phyloP scores from a whole-genome alignment of 2,797 vertebrate genomes.

The Cichlasoma orientale region DNA sequence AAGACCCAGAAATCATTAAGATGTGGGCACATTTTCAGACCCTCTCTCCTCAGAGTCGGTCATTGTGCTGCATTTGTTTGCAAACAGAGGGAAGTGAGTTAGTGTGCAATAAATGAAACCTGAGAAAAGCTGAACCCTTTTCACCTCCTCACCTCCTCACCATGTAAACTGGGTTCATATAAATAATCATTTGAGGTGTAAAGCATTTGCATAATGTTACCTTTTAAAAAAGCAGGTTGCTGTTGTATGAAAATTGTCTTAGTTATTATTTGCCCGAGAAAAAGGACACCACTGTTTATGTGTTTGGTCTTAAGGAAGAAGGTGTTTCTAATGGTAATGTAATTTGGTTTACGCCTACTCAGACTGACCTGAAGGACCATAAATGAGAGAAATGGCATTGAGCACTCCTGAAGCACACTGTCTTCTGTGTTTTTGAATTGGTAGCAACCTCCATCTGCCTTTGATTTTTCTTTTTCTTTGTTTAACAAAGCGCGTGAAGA shows the following conservation, averaged over 20 bases:
- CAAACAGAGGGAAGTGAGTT: not conserved
- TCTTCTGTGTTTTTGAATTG: conserved; percentile 2
- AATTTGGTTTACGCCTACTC: conserved; percentile 41
- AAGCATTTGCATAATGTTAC: conserved; percentile 63
- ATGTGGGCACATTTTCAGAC: not conserved
- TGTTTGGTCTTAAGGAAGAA: conserved; percentile 21
- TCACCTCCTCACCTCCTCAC: not conserved
- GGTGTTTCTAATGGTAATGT: conserved; percentile 43
- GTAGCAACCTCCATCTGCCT: conserved; percentile 1
- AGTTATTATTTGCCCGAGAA: conserved; percentile 37
- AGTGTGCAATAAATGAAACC: not conserved
- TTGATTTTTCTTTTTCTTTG: not conserved
- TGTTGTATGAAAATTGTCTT: conserved; percentile 34
- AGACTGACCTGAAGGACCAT: conserved; percentile 20
- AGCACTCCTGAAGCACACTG: conserved; percentile 3
- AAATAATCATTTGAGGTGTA: conserved; percentile 45
- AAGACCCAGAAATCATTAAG: not conserved
- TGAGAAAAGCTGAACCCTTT: not conserved
- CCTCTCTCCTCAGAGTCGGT: not conserved
- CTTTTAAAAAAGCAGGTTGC: conserved; percentile 37
- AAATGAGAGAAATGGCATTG: conserved; percentile 16
- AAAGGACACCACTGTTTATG: conserved; percentile 48
- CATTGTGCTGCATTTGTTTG: not conserved
- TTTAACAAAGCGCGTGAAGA: not conserved
- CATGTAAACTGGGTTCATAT: conserved; percentile 15